These are phyloP conservation scores for Caenorhabditis sulstoni DNA, from an alignment of 2,888 invertebrate species.

Conservation along the genomic window DNA sequence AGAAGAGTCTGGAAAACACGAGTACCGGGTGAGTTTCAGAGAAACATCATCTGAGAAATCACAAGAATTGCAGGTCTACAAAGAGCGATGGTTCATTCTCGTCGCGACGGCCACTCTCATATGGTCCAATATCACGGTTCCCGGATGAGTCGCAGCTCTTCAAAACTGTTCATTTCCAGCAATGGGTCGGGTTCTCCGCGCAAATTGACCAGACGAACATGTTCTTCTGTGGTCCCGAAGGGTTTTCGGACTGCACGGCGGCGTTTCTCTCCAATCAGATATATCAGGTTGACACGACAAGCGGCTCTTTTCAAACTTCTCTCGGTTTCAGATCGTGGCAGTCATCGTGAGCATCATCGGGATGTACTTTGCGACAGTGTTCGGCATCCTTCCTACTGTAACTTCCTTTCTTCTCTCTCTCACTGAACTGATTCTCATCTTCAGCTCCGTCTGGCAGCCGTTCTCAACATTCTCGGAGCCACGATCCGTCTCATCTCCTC, in stretches of 20 bases:
- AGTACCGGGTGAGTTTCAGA: slow-evolving; percentile 22
- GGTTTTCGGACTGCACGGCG: slow-evolving; percentile 63
- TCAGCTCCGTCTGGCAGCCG: slow-evolving; percentile 35
- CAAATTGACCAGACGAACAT: slow-evolving; percentile 66
- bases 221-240: slow-evolving; percentile 69
- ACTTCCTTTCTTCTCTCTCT: background rate
- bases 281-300: slow-evolving; percentile 59
- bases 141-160: background rate
- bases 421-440: background rate
- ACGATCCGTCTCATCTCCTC: slow-evolving; percentile 41
- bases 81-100: slow-evolving; percentile 52
- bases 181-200: slow-evolving; percentile 76
- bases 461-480: slow-evolving; percentile 46
- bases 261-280: slow-evolving; percentile 73
- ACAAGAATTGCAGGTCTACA: slow-evolving; percentile 36
- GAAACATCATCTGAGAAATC: background rate
- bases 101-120: slow-evolving; percentile 24
- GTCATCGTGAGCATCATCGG: slow-evolving; percentile 74
- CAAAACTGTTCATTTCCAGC: slow-evolving; percentile 56
- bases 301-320: no score
- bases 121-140: slow-evolving; percentile 48
- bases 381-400: slow-evolving; percentile 74
- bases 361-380: slow-evolving; percentile 79
- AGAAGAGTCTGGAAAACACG: slow-evolving; percentile 24
- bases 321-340: slow-evolving; percentile 69